Conservation (phyloP, 1,140 invertebrate species). For the Drosophila sp. region DNA sequence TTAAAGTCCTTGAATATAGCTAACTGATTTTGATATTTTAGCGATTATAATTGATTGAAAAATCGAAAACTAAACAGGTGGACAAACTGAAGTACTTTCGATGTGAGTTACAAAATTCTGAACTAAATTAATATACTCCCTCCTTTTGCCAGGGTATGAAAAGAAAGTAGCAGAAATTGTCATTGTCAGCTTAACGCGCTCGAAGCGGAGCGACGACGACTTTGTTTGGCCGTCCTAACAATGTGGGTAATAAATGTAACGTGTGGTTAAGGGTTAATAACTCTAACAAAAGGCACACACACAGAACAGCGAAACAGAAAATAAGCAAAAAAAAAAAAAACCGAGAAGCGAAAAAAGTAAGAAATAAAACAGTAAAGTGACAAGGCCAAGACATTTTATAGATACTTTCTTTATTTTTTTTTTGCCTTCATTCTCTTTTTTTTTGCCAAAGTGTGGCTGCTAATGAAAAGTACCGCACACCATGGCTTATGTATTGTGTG, state of each 20-base stretch:
- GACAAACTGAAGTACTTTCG: slow-evolving; percentile 1
- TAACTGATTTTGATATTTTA: too few relatives aligned
- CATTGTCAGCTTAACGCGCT: slow-evolving; percentile 78
- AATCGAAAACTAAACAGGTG: slow-evolving; percentile 18
- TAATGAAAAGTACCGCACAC: slow-evolving; percentile 68
- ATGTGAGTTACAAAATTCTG: too few relatives aligned
- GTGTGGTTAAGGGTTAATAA: slow-evolving; percentile 79
- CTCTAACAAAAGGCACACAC: slow-evolving; percentile 63
- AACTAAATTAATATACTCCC: neutral
- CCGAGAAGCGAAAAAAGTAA: slow-evolving; percentile 33
- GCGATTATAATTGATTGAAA: too few relatives aligned
- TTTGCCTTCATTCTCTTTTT: slow-evolving; percentile 16
- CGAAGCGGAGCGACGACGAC: slow-evolving; percentile 31
- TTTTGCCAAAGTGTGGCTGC: slow-evolving; percentile 64
- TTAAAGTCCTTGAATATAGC: too few relatives aligned
- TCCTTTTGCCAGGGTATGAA: neutral
- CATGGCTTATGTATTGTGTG: slow-evolving; percentile 21
- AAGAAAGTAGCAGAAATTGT: slow-evolving; percentile 30
- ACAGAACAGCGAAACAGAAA: slow-evolving; percentile 15
- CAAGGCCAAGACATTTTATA: slow-evolving; percentile 64
- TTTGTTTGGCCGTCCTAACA: slow-evolving; percentile 45
- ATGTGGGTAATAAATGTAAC: slow-evolving; percentile 76
- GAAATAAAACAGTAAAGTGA: slow-evolving; percentile 44
- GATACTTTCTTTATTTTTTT: slow-evolving; percentile 52
- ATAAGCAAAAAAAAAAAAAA: slow-evolving; percentile 19